Percentiles rank a stretch among this genome's conserved stretches.
Evolutionary conservation across 2,888 invertebrate genomes (phyloP).

Genomic region (Melieria omissa): DNA sequence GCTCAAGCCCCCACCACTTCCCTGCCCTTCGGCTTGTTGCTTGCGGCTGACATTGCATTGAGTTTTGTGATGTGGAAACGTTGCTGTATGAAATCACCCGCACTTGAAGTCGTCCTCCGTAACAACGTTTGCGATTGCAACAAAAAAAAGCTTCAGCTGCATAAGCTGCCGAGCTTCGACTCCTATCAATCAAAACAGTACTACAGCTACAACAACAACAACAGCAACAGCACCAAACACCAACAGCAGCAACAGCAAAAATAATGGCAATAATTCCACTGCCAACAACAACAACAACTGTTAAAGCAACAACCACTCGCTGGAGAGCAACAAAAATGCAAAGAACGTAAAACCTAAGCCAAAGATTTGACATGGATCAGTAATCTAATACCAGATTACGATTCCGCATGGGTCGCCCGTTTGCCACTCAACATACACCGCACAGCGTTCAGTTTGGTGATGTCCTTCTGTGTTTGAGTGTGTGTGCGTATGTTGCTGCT

Average conservation of each 20-base stretch:
- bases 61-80: constrained; percentile 52
- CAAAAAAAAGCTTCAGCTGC: constrained; percentile 21
- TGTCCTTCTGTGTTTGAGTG: too few relatives aligned
- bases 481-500: too few relatives aligned
- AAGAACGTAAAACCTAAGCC: constrained; percentile 56
- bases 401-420: constrained; percentile 60
- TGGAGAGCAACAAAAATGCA: constrained; percentile 39
- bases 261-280: neutral
- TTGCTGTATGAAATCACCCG: constrained; percentile 55
- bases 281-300: constrained; percentile 36
- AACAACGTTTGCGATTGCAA: constrained; percentile 11
- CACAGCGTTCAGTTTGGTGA: neutral
- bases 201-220: neutral
- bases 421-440: constrained; percentile 13
- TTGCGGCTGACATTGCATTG: constrained; percentile 20
- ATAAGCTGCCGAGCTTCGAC: constrained; percentile 27
- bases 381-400: constrained; percentile 67
- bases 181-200: constrained; percentile 57
- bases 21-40: neutral
- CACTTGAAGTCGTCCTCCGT: constrained; percentile 46
- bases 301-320: constrained; percentile 38
- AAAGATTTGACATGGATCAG: constrained; percentile 68
- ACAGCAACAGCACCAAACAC: neutral
- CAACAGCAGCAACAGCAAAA: neutral
- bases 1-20: neutral